These are phyloP conservation scores for Leptopilina myrica DNA, from an alignment of 2,888 invertebrate genomes.

Conservation along the genomic window DNA sequence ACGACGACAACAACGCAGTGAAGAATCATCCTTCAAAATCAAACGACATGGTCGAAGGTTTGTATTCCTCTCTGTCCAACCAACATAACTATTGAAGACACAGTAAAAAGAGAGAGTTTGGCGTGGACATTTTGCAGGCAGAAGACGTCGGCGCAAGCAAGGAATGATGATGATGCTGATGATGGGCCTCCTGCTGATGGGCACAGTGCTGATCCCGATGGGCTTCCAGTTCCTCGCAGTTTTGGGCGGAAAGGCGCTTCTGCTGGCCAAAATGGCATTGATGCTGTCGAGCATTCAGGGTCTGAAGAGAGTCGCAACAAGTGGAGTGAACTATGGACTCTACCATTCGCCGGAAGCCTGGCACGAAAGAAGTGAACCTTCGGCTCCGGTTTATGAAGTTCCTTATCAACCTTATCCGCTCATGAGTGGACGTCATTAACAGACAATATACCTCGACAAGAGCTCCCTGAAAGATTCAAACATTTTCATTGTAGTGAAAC, in stretches of 20 bases:
- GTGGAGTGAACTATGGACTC: constrained; percentile 86
- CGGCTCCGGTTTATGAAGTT: background rate
- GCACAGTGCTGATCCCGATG: constrained; percentile 87
- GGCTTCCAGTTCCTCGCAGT: constrained; percentile 91
- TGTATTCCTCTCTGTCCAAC: background rate
- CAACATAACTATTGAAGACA: background rate
- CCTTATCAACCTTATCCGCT: constrained; percentile 36
- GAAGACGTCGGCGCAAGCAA: constrained; percentile 79
- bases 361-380: constrained; percentile 74
- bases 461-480: too few relatives aligned
- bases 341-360: constrained; percentile 79
- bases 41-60: constrained; percentile 74
- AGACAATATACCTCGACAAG: background rate
- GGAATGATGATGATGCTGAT: constrained; percentile 87
- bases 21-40: constrained; percentile 32
- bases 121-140: constrained; percentile 33
- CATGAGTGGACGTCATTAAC: constrained; percentile 11
- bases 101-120: background rate
- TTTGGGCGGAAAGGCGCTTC: constrained; percentile 87
- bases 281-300: constrained; percentile 89
- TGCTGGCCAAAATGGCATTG: constrained; percentile 89
- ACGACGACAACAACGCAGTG: constrained; percentile 22
- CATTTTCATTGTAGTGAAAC: too few relatives aligned
- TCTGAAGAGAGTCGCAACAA: constrained; percentile 86
- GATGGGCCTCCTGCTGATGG: constrained; percentile 87